Percentiles rank a stretch among this genome's conserved stretches.
Evolutionary conservation across 2,113 vertebrate species (phyloP).

Genomic region (Nannobrachium achirus): DNA sequence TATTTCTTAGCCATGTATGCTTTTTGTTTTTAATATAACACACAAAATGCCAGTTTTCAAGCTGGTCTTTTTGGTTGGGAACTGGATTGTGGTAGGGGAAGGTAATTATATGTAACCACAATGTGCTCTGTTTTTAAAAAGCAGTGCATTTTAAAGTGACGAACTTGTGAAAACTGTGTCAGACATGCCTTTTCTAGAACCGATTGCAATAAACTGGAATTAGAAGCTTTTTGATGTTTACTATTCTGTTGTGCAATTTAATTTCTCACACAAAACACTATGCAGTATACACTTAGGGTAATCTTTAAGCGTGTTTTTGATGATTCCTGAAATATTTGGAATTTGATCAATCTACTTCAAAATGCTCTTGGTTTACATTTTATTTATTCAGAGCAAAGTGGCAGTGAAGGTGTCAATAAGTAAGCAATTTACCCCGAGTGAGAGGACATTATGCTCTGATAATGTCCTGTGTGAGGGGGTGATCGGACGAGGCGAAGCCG

Average conservation of each 20-base stretch:
- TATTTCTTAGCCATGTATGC: constrained; percentile 39
- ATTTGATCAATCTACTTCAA: too few relatives aligned
- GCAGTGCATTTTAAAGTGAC: constrained; percentile 5
- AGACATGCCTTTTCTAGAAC: constrained; percentile 60
- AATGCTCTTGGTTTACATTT: too few relatives aligned
- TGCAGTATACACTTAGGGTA: too few relatives aligned
- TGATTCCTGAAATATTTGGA: too few relatives aligned
- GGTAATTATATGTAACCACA: constrained; percentile 17
- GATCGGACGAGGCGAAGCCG: too few relatives aligned
- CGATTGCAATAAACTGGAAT: constrained; percentile 80
- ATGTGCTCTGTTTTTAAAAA: constrained; percentile 51
- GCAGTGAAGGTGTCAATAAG: too few relatives aligned
- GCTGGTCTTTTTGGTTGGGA: constrained; percentile 42
- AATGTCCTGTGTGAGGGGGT: too few relatives aligned
- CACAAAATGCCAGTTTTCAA: constrained; percentile 41
- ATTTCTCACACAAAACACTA: background rate
- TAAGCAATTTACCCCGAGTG: too few relatives aligned
- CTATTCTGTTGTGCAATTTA: background rate
- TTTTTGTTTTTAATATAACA: constrained; percentile 47
- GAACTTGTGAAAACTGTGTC: constrained; percentile 28
- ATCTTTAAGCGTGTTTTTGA: too few relatives aligned
- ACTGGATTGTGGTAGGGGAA: constrained; percentile 42
- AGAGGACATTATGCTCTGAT: too few relatives aligned
- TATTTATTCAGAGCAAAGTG: too few relatives aligned
- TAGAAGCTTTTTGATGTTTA: constrained; percentile 34